A percentile compares a stretch with the other conserved stretches of the same genome.
These are phyloP conservation scores for Spilogale gracilis DNA, from an alignment of 2,113 vertebrate genomes.

Conservation along the genomic window DNA sequence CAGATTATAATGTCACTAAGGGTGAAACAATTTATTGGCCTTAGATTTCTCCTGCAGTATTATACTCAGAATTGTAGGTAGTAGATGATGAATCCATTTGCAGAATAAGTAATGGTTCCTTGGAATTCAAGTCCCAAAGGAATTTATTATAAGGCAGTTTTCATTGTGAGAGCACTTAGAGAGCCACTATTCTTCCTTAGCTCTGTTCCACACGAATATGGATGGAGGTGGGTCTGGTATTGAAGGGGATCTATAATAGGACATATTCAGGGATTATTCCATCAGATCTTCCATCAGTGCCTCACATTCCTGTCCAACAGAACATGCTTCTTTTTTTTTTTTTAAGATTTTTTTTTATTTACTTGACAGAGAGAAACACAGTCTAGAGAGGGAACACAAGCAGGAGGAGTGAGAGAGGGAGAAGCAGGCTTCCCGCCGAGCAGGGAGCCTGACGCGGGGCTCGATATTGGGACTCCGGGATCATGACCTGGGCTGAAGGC, in stretches of 20 bases:
- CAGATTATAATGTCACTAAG: neutral
- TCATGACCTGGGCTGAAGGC: no score
- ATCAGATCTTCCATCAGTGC: neutral
- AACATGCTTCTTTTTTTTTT: neutral
- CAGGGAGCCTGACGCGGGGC: no score
- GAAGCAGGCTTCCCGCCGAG: no score
- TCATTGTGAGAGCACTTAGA: neutral
- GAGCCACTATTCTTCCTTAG: neutral
- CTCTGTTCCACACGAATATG: neutral
- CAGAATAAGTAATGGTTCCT: neutral
- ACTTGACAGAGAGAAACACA: no score
- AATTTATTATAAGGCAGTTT: neutral
- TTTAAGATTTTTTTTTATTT: no score
- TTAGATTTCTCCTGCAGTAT: constrained; percentile 3
- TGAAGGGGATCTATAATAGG: neutral
- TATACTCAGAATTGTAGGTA: neutral
- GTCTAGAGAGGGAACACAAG: no score
- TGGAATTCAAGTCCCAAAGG: neutral
- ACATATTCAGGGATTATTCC: neutral
- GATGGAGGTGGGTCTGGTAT: neutral
- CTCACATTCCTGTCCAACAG: neutral
- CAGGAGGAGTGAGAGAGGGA: no score
- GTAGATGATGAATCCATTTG: neutral
- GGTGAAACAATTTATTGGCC: neutral
- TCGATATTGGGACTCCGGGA: no score